Conservation (phyloP, 2,888 invertebrate species). For the Phorcus lineatus region DNA sequence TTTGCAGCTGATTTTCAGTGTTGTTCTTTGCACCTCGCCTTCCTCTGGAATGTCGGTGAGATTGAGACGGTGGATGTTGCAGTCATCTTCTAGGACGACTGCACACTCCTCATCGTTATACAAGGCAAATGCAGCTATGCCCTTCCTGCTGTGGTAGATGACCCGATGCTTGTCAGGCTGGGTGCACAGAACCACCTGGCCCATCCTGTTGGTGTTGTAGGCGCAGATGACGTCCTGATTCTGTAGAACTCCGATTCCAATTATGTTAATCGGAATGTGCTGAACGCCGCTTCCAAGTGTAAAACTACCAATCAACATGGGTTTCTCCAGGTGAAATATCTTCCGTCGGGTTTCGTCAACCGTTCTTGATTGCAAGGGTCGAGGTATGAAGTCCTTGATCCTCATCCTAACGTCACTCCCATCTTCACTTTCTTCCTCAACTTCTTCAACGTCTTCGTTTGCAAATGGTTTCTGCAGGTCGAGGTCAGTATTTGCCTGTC, state of each 20-base stretch:
- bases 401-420: not conserved
- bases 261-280: not conserved
- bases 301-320: not conserved
- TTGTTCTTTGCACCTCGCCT: not conserved
- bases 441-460: not conserved
- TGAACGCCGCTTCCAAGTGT: not conserved
- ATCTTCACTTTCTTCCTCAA: not conserved
- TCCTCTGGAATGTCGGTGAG: not conserved
- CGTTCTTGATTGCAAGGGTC: not conserved
- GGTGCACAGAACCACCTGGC: conserved; percentile 11
- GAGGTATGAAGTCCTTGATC: not conserved
- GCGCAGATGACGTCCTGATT: not conserved
- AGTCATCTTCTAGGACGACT: not conserved
- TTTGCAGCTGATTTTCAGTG: conserved; percentile 1
- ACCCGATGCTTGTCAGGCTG: not conserved
- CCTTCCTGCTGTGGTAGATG: conserved; percentile 17
- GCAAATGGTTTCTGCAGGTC: not conserved
- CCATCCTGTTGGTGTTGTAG: conserved; percentile 3
- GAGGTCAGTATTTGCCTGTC: not conserved
- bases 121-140: conserved; percentile 11
- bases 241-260: not conserved
- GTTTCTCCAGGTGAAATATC: not conserved
- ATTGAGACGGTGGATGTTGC: not conserved
- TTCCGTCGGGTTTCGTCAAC: not conserved
- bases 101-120: not conserved